These are phyloP conservation scores for Sussaba pulchella DNA, from an alignment of 2,888 invertebrate species.

Conservation along the genomic window DNA sequence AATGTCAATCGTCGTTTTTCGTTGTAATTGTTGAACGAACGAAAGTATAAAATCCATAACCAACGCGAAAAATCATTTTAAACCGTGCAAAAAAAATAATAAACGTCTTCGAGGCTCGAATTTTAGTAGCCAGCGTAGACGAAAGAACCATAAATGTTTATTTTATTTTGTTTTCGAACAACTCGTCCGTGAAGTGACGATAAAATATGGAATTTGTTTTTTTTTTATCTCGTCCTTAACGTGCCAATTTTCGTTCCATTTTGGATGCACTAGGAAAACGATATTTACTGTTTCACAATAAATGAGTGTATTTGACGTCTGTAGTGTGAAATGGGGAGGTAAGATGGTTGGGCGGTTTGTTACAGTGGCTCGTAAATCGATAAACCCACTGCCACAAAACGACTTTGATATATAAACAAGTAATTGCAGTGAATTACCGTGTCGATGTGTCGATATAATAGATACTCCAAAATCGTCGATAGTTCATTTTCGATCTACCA, in stretches of 20 bases:
- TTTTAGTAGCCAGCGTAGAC: constrained; percentile 7
- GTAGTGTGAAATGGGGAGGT: constrained; percentile 2
- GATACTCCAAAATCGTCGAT: constrained; percentile 14
- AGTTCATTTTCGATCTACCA: constrained; percentile 6
- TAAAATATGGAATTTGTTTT: neutral
- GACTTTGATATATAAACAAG: constrained; percentile 47
- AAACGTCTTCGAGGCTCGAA: constrained; percentile 29
- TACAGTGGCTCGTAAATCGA: constrained; percentile 30
- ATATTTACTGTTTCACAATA: constrained; percentile 18
- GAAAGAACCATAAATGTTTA: constrained; percentile 9
- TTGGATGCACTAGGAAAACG: neutral
- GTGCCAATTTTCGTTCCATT: constrained; percentile 24
- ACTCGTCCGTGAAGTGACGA: neutral
- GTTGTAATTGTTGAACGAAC: constrained; percentile 36
- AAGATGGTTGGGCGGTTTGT: neutral
- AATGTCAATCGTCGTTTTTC: constrained; percentile 37
- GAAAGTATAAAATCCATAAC: neutral
- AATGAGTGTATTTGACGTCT: constrained; percentile 39
- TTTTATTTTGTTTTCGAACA: neutral
- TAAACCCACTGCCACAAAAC: constrained; percentile 40
- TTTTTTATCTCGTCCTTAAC: constrained; percentile 2
- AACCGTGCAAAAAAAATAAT: neutral
- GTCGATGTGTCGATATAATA: constrained; percentile 14
- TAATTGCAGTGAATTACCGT: constrained; percentile 13
- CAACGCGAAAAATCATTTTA: neutral